phyloP scores from a whole-genome alignment of 2,797 vertebrate genomes.

The Syngnathus acus region DNA sequence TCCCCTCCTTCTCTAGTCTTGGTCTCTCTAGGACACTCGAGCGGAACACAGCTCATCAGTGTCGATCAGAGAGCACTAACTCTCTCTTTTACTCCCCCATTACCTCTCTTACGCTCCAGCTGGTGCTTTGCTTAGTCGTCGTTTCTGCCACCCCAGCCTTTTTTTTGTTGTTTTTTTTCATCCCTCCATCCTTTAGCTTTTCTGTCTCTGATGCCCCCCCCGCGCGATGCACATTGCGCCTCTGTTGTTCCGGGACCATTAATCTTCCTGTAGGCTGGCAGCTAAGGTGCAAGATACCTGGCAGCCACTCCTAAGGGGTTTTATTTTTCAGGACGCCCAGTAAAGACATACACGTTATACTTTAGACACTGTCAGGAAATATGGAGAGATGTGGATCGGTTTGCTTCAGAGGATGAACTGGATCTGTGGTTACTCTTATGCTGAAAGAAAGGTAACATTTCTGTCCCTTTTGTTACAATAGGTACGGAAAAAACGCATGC shows the following conservation, averaged over 20 bases:
- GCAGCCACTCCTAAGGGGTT: constrained; percentile 9
- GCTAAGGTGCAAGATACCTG: constrained; percentile 16
- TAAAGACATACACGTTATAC: not conserved
- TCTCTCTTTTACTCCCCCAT: constrained; percentile 14
- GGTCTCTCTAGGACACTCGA: constrained; percentile 17
- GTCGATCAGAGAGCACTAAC: constrained; percentile 30
- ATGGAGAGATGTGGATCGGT: constrained; percentile 33
- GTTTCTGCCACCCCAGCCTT: not conserved
- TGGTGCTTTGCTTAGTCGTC: constrained; percentile 2
- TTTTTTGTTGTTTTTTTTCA: constrained; percentile 1
- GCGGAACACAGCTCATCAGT: constrained; percentile 21
- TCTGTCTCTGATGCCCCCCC: not conserved
- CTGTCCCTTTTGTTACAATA: no score
- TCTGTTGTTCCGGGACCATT: constrained; percentile 38
- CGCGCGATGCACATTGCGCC: constrained; percentile 18
- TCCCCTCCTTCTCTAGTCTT: constrained; percentile 25
- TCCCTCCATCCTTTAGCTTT: constrained; percentile 16
- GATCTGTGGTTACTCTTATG: constrained; percentile 26
- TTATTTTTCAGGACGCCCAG: not conserved
- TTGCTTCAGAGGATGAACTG: constrained; percentile 27
- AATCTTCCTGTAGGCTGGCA: constrained; percentile 31
- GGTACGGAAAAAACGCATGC: no score
- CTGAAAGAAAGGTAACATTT: no score
- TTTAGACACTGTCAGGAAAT: not conserved
- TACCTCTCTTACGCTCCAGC: constrained; percentile 10